Conservation (phyloP, 35 echinoderm and acorn worm genomes). For the Lytechinus variegatus region DNA sequence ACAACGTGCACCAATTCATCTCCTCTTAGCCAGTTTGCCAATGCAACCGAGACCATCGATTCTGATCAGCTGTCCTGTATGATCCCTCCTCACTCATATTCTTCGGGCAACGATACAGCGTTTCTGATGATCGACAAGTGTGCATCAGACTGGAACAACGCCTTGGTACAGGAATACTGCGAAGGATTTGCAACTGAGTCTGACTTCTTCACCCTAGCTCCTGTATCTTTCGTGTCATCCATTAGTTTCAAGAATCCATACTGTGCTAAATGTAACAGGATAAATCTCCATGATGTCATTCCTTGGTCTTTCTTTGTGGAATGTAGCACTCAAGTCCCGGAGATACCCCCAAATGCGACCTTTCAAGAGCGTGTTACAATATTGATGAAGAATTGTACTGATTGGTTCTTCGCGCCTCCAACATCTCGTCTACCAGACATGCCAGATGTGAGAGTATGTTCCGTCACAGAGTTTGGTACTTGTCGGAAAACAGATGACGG, state of each 20-base stretch:
- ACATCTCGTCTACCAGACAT: background rate
- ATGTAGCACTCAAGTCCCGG: background rate
- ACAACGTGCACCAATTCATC: background rate
- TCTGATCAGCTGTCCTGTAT: background rate
- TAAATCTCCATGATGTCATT: background rate
- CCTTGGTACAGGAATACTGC: background rate
- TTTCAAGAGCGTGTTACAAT: background rate
- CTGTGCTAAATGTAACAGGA: background rate
- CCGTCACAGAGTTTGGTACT: no score
- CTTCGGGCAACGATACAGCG: background rate
- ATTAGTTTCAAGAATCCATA: background rate
- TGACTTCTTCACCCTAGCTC: background rate
- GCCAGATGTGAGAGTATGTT: background rate
- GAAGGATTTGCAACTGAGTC: background rate
- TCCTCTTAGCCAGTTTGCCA: background rate
- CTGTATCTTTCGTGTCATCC: background rate
- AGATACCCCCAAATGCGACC: background rate
- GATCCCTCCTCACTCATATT: background rate
- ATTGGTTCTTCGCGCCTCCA: background rate
- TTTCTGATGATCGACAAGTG: background rate
- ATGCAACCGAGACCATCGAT: background rate
- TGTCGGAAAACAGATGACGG: no score
- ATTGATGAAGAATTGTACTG: background rate
- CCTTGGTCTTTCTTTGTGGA: background rate
- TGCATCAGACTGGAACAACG: background rate